Evolutionary conservation across 30 jellyfish, hydroid and myxozoan genomes (phyloP).

Genomic region (Hydractinia symbiolongicarpus): DNA sequence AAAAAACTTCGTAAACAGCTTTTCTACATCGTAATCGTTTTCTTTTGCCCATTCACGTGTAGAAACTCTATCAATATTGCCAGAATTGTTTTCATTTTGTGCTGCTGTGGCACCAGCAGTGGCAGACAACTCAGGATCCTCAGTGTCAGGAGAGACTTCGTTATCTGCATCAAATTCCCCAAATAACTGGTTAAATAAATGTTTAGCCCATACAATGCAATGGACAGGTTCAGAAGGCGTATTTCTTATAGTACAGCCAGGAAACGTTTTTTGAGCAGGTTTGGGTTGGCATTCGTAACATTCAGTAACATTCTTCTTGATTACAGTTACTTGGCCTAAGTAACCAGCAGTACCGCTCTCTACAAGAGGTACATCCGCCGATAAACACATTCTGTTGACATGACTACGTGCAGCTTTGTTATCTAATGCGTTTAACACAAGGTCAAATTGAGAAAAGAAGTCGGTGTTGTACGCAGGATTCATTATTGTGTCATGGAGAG

Average conservation of each 20-base stretch:
- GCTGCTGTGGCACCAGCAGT: conserved; percentile 31
- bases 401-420: conserved; percentile 95
- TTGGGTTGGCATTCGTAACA: conserved; percentile 99
- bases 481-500: conserved; percentile 72
- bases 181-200: conserved; percentile 75
- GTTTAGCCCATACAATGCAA: conserved; percentile 98
- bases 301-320: conserved; percentile 84
- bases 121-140: conserved; percentile 88
- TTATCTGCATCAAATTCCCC: conserved; percentile 95
- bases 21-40: conserved; percentile 63
- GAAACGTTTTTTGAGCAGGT: conserved; percentile 85
- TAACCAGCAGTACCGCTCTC: conserved; percentile 99
- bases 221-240: conserved; percentile 99
- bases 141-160: conserved; percentile 97
- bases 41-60: conserved; percentile 95
- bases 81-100: conserved; percentile 27
- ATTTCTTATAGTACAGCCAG: conserved; percentile 98
- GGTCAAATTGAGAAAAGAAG: conserved; percentile 63
- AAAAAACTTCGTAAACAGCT: conserved; percentile 73
- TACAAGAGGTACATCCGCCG: conserved; percentile 92
- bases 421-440: conserved; percentile 94
- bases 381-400: conserved; percentile 96
- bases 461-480: conserved; percentile 78
- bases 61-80: conserved; percentile 58
- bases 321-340: conserved; percentile 93